phyloP scores from a whole-genome alignment of 2,113 vertebrate genomes.

The Parus major region DNA sequence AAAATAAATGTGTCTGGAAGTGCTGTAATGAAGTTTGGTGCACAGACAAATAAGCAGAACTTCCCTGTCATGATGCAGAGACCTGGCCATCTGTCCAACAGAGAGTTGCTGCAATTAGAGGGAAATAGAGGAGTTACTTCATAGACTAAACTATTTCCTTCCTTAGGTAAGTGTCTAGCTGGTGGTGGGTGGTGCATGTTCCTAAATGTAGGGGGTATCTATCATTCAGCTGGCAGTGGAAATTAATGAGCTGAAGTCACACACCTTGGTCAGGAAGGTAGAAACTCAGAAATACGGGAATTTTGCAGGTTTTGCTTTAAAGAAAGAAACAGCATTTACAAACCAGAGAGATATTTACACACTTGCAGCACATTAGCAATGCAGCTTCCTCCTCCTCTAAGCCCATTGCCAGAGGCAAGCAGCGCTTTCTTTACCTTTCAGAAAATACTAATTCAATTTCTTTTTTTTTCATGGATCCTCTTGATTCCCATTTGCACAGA shows the following conservation, averaged over 20 bases:
- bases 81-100: neutral
- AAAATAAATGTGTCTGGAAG: conserved; percentile 28
- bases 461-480: neutral
- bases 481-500: neutral
- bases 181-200: neutral
- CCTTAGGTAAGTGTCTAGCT: neutral
- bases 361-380: neutral
- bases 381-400: neutral
- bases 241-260: neutral
- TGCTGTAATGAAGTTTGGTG: neutral
- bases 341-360: neutral
- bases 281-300: neutral
- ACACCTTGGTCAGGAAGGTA: neutral
- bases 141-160: neutral
- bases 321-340: neutral
- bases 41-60: neutral
- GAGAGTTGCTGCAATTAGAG: neutral
- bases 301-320: neutral
- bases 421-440: neutral
- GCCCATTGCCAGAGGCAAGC: neutral
- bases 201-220: neutral
- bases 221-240: neutral
- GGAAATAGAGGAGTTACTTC: neutral
- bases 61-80: neutral
- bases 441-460: neutral